Percentiles rank a stretch among this genome's conserved stretches.
phyloP scores from a whole-genome alignment of 2,888 invertebrate genomes.

The Azorinus chamasolen region DNA sequence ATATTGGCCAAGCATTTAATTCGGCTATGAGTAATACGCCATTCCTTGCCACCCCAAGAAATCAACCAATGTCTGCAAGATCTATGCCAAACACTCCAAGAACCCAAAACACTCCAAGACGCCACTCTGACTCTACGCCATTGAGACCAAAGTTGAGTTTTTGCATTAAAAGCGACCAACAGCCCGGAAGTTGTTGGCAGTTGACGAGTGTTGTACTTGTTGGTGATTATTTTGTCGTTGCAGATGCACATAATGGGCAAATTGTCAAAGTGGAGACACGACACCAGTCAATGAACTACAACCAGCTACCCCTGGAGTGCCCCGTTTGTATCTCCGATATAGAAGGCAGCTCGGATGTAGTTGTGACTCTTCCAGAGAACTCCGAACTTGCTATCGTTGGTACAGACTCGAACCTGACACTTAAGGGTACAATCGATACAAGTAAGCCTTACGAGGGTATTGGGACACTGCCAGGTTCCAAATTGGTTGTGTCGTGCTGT shows the following conservation, averaged over 20 bases:
- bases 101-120: neutral
- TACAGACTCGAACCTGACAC: slow-evolving; percentile 44
- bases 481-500: slow-evolving; percentile 67
- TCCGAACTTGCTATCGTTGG: slow-evolving; percentile 55
- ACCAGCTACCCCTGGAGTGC: slow-evolving; percentile 53
- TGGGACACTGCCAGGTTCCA: slow-evolving; percentile 49
- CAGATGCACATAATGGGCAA: slow-evolving; percentile 65
- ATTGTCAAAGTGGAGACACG: slow-evolving; percentile 49
- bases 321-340: slow-evolving; percentile 61
- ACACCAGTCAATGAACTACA: slow-evolving; percentile 27
- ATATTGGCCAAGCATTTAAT: neutral
- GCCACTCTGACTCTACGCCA: slow-evolving; percentile 22
- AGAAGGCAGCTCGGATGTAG: slow-evolving; percentile 47
- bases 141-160: slow-evolving; percentile 49
- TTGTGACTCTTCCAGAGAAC: slow-evolving; percentile 68
- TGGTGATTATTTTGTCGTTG: slow-evolving; percentile 53
- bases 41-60: slow-evolving; percentile 17
- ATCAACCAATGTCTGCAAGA: slow-evolving; percentile 14
- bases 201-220: slow-evolving; percentile 67
- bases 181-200: slow-evolving; percentile 63
- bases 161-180: slow-evolving; percentile 54
- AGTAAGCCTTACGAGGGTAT: slow-evolving; percentile 71
- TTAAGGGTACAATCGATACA: slow-evolving; percentile 60
- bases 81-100: neutral
- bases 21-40: slow-evolving; percentile 9